Percentiles rank a stretch among this genome's conserved stretches.
Evolutionary conservation across 2,113 vertebrate species (phyloP).

Genomic region (Istiophorus platypterus): DNA sequence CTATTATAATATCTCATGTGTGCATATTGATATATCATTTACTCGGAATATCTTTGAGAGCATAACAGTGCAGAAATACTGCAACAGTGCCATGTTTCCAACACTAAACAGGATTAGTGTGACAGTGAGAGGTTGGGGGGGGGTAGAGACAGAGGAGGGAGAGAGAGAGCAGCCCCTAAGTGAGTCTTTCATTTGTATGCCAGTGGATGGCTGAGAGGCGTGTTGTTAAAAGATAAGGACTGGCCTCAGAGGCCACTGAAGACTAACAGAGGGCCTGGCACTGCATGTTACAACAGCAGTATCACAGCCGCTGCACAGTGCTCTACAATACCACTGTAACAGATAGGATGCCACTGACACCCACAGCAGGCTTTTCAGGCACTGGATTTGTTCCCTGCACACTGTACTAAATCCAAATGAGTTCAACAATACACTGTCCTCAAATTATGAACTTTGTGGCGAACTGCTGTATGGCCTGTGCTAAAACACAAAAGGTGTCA

Average conservation of each 20-base stretch:
- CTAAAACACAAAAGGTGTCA: slow-evolving; percentile 34
- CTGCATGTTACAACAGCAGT: slow-evolving; percentile 73
- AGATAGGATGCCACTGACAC: slow-evolving; percentile 71
- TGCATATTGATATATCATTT: slow-evolving; percentile 55
- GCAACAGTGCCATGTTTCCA: slow-evolving; percentile 59
- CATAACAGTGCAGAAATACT: slow-evolving; percentile 42
- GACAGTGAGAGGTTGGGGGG: slow-evolving; percentile 66
- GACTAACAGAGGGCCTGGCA: slow-evolving; percentile 77
- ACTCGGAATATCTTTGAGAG: slow-evolving; percentile 57
- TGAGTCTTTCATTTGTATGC: slow-evolving; percentile 84
- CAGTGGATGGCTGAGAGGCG: slow-evolving; percentile 80
- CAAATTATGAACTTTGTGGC: slow-evolving; percentile 9
- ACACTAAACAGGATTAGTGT: slow-evolving; percentile 78
- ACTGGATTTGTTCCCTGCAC: slow-evolving; percentile 38
- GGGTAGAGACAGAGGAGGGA: slow-evolving; percentile 43
- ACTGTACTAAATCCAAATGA: slow-evolving; percentile 57
- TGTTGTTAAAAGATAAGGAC: slow-evolving; percentile 86
- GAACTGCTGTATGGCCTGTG: background rate
- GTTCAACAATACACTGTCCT: slow-evolving; percentile 22
- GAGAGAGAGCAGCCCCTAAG: slow-evolving; percentile 70
- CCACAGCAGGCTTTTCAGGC: slow-evolving; percentile 37
- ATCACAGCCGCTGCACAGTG: slow-evolving; percentile 71
- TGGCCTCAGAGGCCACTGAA: slow-evolving; percentile 79
- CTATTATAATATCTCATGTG: slow-evolving; percentile 52
- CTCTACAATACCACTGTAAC: slow-evolving; percentile 74